A percentile compares a stretch with the other conserved stretches of the same genome.
These are phyloP conservation scores for Laupala kohalensis DNA, from an alignment of 1,140 invertebrate species.

Conservation along the genomic window DNA sequence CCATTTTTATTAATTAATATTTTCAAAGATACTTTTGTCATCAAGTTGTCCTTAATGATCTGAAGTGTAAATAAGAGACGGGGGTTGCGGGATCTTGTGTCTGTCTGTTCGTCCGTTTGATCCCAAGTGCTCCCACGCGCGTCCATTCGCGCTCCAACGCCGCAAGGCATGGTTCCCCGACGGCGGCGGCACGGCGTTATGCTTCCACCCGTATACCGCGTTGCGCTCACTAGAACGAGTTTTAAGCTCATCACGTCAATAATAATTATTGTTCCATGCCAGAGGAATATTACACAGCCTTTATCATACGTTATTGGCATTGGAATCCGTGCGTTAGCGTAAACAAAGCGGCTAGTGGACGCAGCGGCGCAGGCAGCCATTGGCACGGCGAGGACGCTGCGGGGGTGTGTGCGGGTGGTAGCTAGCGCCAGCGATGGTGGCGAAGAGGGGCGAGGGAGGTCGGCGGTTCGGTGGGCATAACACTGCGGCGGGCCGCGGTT, in stretches of 20 bases:
- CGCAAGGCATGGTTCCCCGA: no score
- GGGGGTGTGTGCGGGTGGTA: not conserved
- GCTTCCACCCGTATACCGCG: not conserved
- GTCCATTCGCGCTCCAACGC: no score
- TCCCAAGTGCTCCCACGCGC: not conserved
- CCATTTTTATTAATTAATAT: no score
- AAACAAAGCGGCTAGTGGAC: not conserved
- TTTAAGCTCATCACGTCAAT: constrained; percentile 6
- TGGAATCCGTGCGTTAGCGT: constrained; percentile 1
- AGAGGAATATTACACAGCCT: constrained; percentile 5
- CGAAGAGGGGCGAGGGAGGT: not conserved
- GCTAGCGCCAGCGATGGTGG: not conserved
- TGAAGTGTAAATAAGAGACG: no score
- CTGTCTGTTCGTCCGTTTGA: no score
- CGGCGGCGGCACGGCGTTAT: not conserved
- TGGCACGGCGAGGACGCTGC: no score
- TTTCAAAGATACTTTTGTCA: no score
- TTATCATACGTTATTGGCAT: constrained; percentile 5
- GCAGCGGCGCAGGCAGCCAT: no score
- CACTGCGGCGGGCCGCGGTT: constrained; percentile 8
- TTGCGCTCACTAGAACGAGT: not conserved
- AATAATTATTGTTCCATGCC: constrained; percentile 1
- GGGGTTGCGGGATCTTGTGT: no score
- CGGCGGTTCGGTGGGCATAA: constrained; percentile 5
- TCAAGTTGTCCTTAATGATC: no score